Conservation (phyloP, 2,888 invertebrate species). For the Rhingia rostrata region DNA sequence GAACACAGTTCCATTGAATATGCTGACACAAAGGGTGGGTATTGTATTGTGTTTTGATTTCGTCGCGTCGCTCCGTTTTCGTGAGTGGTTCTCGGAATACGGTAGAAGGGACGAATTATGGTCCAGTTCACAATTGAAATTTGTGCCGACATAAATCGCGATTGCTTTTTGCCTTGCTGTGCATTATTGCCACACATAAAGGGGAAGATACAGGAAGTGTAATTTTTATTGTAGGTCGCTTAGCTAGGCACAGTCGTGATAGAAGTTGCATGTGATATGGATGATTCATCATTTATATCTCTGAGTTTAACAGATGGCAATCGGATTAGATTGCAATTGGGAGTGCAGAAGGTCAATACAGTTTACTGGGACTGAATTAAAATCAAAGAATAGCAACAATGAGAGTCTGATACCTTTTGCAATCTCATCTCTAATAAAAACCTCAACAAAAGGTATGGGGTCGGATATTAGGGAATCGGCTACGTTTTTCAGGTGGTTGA, state of each 20-base stretch:
- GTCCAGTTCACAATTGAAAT: constrained; percentile 55
- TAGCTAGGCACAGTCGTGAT: constrained; percentile 6
- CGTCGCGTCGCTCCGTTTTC: constrained; percentile 16
- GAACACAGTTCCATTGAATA: constrained; percentile 53
- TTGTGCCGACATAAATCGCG: constrained; percentile 53
- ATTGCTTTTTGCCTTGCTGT: constrained; percentile 20
- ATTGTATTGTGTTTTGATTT: constrained; percentile 60
- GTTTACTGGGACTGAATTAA: no score
- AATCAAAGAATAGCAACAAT: no score
- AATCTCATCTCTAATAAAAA: no score
- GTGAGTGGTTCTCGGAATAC: constrained; percentile 46
- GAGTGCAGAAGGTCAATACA: no score
- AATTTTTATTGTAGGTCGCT: constrained; percentile 28
- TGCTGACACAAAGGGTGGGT: constrained; percentile 59
- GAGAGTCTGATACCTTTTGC: no score
- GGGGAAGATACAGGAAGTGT: constrained; percentile 48
- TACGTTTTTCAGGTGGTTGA: no score
- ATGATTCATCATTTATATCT: constrained; percentile 25
- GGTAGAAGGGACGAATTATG: constrained; percentile 30
- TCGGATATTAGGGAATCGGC: no score
- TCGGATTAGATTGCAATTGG: neutral
- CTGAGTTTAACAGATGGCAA: neutral
- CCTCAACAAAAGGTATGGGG: no score
- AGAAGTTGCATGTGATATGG: neutral
- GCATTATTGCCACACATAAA: constrained; percentile 39